Percentiles rank a stretch among this genome's conserved stretches.
phyloP scores from a whole-genome alignment of 2,797 vertebrate genomes.

The Cephalopachus bancanus region DNA sequence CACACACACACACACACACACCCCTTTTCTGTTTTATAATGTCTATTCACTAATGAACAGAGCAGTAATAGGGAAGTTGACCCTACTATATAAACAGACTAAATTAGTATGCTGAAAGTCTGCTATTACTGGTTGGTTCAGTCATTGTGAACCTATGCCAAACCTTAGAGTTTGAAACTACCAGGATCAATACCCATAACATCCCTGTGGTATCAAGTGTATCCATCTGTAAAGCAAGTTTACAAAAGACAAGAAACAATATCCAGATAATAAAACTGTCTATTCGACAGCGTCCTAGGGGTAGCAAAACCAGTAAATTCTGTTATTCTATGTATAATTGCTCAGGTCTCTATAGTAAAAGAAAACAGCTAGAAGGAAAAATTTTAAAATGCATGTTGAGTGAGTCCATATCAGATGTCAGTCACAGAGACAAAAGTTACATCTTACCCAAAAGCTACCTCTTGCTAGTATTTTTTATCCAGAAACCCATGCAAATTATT shows the following conservation, averaged over 20 bases:
- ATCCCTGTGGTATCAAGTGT: neutral
- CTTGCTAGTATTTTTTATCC: neutral
- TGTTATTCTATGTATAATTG: neutral
- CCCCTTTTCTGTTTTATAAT: neutral
- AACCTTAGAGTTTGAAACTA: constrained; percentile 36
- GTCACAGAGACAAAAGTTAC: neutral
- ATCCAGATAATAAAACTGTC: constrained; percentile 33
- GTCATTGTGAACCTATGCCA: constrained; percentile 51
- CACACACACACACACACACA: neutral
- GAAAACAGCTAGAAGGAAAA: neutral
- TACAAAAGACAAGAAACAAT: neutral
- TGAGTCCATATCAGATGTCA: neutral
- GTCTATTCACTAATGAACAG: constrained; percentile 15
- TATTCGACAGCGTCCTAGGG: neutral
- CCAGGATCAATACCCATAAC: constrained; percentile 2
- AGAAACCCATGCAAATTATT: neutral
- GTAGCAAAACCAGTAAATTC: neutral
- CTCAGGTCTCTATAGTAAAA: neutral
- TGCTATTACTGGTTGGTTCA: constrained; percentile 28
- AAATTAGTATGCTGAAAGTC: neutral
- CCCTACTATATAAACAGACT: neutral
- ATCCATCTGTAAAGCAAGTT: neutral
- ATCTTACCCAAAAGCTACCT: neutral
- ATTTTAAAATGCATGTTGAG: neutral
- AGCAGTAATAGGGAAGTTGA: neutral